Evolutionary conservation across 1,140 invertebrate species (phyloP), one percentile per base, ranked within the genome.

Genomic region (Penaeus indicus): DNA sequence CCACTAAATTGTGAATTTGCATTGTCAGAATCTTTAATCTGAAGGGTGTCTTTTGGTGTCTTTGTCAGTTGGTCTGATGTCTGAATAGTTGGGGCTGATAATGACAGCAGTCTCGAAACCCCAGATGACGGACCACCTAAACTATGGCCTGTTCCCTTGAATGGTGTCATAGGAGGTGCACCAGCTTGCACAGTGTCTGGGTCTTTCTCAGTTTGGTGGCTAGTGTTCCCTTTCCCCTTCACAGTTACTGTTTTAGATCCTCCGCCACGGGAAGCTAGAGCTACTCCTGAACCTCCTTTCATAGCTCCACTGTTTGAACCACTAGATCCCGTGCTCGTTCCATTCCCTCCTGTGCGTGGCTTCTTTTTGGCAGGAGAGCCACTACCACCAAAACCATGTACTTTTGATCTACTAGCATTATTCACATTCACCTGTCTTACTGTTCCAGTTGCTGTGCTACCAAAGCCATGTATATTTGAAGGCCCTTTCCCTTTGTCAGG

Each of bases 321-420:
- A 47, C 32, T 27, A 22, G 32, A 18, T 54, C 77, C 77, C 67
- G 3, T 47, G 61, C 13, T 67, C 2, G 18, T 64, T n/a, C 61
- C 38, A 7, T 8, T 83, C 18, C 16, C 64, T 27, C 22, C 62
- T 69, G 19, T 62, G n/a, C 85, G 38, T 60, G 62, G 85, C 27
- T 81, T 86, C 62, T 86, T 86, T 19, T 75, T 62, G 16, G 62
- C 18, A 47, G 87, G 81, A 64, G 69, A 60, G 22, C 62, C n/a
- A 42, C 42, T 25, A 32, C 82, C 75, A 78, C 86, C 72, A 88
- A 84, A 84, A 27, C 81, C 87, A 79, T 88, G 81, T 11, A 88
- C 87, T 18, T 78, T 84, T 62, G 87, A 88, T 25, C 27, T 62
- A 25, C 87, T 88, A 32, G 87, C 81, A 79, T 78, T 84, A 60